Conservation (phyloP, 2,113 vertebrate genomes). For the Cygnus buccinator region DNA sequence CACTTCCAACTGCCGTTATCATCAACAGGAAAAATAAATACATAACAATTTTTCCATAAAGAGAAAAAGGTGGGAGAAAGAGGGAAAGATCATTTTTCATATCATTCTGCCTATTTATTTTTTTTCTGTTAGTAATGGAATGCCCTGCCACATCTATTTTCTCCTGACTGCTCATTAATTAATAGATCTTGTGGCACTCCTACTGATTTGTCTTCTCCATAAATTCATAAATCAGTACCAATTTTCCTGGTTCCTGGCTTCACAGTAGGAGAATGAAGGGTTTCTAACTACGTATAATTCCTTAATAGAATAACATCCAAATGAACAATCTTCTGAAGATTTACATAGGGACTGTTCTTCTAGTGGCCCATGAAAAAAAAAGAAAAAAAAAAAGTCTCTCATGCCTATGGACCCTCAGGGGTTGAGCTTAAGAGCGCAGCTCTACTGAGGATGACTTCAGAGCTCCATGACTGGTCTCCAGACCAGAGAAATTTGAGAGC, state of each 20-base stretch:
- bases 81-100: neutral
- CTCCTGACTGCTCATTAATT: neutral
- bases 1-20: neutral
- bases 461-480: neutral
- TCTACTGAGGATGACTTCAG: neutral
- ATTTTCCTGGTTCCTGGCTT: neutral
- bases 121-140: neutral
- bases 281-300: neutral
- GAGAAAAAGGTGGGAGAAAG: neutral
- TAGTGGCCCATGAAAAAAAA: neutral
- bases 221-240: neutral
- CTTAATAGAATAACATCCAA: neutral
- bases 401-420: neutral
- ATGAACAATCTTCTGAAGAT: neutral
- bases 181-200: neutral
- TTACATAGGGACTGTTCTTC: neutral
- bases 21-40: neutral
- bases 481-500: neutral
- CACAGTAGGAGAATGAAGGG: neutral
- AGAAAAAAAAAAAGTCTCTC: neutral
- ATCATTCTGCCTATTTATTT: neutral
- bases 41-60: neutral
- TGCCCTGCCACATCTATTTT: neutral
- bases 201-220: neutral
- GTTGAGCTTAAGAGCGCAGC: fast-evolving